Evolutionary conservation across 2,113 vertebrate species (phyloP), one percentile per base, ranked within the genome.

Genomic region (Pungitius pungitius): DNA sequence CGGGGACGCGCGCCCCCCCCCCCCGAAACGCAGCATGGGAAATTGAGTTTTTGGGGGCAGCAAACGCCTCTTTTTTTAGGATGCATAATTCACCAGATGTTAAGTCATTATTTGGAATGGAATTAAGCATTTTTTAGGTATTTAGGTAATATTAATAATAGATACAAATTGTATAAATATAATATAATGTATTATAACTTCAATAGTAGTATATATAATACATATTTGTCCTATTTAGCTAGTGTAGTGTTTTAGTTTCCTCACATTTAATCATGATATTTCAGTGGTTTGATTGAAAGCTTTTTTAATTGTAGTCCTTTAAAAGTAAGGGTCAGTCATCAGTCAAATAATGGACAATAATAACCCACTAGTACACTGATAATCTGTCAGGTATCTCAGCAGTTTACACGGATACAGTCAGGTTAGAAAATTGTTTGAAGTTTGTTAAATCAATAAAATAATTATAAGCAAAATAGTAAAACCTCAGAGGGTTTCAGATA

Each of bases 11-110:
- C 30, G 33, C 5, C 33, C 90, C 73, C 87, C 88, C 87, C 78
- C 86, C 60, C 79, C 83, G 65, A 67, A 69, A 5, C 10, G 89
- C 83, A 87, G 0, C 58, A 65, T 86, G 90, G 90, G 89, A 84
- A 74, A 2, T 73, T 39, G 14, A 42, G 87, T 89, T 47, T 57
- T 10, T 12, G 6, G 14, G 51, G 13, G 13, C 1, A 0, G 5
- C 4, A 78, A 37, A 35, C 12, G 26, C 56, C 13, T 60, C 26
- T n/a, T n/a, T 24, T 35, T 9, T n/a, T 17, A 47, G 6, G 33
- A 43, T 11, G 37, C 37, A 39, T 39, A 39, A 12, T 13, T 5
- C 4, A 12, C n/a, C 11, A 13, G 10, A 24, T 6, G n/a, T 24
- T 24, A 52, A 11, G 24, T 52, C 2, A 54, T 6, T 26, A 22